Percentiles rank a stretch among this genome's conserved stretches.
phyloP scores from a whole-genome alignment of 2,888 invertebrate genomes.

The Gastracanthus pulcherrimus region DNA sequence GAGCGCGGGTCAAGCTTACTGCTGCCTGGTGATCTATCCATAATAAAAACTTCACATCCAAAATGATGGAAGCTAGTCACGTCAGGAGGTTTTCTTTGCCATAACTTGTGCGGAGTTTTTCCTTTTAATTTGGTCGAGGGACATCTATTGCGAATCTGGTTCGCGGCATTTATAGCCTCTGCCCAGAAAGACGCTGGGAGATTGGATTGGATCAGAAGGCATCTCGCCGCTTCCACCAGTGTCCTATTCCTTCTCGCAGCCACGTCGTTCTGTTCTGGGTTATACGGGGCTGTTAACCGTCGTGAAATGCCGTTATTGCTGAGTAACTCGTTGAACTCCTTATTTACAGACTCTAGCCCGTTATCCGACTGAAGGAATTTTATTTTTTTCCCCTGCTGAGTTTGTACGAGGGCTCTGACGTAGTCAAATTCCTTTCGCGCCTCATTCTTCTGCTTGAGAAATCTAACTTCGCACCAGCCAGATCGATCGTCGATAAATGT shows the following conservation, averaged over 20 bases:
- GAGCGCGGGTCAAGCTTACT: not conserved
- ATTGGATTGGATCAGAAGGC: not conserved
- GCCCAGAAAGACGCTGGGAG: not conserved
- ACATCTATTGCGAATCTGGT: not conserved
- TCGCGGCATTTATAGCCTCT: not conserved
- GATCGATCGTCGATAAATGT: not conserved
- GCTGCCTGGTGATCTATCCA: not conserved
- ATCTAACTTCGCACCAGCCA: not conserved
- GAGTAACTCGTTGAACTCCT: not conserved
- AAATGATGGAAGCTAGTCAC: not conserved
- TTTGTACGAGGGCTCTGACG: not conserved
- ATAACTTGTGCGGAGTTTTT: not conserved
- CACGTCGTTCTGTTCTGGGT: not conserved
- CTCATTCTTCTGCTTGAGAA: not conserved
- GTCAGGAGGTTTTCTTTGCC: not conserved
- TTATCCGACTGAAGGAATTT: not conserved
- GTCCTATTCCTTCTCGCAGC: not conserved
- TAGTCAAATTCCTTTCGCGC: not conserved
- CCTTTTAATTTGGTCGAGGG: not conserved
- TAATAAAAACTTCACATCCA: not conserved
- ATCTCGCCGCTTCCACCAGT: not conserved
- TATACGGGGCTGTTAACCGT: not conserved
- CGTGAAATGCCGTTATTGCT: not conserved
- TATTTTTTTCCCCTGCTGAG: not conserved
- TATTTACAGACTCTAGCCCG: not conserved